These are phyloP conservation scores for Sarcophaga peregrina DNA, from an alignment of 1,140 invertebrate genomes.

Conservation along the genomic window DNA sequence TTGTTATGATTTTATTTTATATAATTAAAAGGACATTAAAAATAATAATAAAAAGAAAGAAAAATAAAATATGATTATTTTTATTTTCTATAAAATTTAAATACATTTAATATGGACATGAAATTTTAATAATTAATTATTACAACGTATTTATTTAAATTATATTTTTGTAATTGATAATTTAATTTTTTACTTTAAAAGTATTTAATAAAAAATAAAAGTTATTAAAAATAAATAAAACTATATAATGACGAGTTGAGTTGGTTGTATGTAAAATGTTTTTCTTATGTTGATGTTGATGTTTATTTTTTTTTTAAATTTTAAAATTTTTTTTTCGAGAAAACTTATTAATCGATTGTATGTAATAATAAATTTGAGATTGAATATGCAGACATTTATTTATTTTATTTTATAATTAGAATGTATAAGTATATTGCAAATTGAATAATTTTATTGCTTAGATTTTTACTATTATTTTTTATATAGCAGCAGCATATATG, in stretches of 20 bases:
- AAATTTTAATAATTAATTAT: not conserved
- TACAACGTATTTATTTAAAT: too few species aligned
- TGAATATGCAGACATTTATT: not conserved
- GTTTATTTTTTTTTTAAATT: not conserved
- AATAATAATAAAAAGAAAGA: too few species aligned
- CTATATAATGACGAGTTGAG: slow-evolving; percentile 18
- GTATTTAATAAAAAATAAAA: not conserved
- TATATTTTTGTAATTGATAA: not conserved
- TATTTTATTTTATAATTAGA: slow-evolving; percentile 1
- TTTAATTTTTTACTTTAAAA: not conserved
- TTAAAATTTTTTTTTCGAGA: not conserved
- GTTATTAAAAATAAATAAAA: slow-evolving; percentile 3
- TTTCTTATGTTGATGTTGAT: not conserved
- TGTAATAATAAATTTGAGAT: not conserved
- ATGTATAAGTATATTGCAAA: not conserved
- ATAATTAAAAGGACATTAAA: too few species aligned
- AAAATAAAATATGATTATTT: too few species aligned
- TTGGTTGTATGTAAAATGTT: not conserved
- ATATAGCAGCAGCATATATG: not conserved
- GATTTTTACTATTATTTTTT: not conserved
- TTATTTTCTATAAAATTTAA: not conserved
- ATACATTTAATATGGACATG: slow-evolving; percentile 17
- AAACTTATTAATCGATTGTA: not conserved
- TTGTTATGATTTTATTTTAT: too few species aligned
- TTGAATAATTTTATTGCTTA: too few species aligned